Conservation (phyloP, 2,888 invertebrate genomes). For the Leptopilina myrica region DNA sequence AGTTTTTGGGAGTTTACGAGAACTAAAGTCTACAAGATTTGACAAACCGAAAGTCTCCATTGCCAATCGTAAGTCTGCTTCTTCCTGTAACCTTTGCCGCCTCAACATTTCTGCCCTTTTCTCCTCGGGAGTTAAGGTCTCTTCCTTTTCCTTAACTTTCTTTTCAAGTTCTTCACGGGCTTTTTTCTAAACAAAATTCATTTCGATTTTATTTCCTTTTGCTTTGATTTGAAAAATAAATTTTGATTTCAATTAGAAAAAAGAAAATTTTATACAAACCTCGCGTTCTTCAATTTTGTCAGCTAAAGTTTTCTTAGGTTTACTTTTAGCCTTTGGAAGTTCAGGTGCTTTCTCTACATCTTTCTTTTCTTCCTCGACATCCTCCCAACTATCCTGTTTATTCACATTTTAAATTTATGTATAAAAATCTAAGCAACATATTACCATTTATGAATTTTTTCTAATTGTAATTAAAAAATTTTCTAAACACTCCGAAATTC, state of each 20-base stretch:
- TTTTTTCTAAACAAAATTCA: slow-evolving; percentile 76
- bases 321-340: slow-evolving; percentile 80
- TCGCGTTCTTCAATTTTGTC: slow-evolving; percentile 94
- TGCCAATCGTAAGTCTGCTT: slow-evolving; percentile 90
- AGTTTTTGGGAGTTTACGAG: slow-evolving; percentile 71
- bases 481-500: neutral
- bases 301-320: slow-evolving; percentile 85
- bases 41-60: slow-evolving; percentile 90
- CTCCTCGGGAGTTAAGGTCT: slow-evolving; percentile 87
- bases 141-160: slow-evolving; percentile 81
- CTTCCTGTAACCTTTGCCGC: slow-evolving; percentile 89
- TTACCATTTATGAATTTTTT: slow-evolving; percentile 15
- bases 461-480: neutral
- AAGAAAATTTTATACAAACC: slow-evolving; percentile 76
- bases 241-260: neutral
- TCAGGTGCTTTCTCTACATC: slow-evolving; percentile 85
- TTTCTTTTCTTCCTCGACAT: slow-evolving; percentile 90
- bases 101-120: slow-evolving; percentile 86
- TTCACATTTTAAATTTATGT: slow-evolving; percentile 7
- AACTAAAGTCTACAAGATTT: slow-evolving; percentile 76
- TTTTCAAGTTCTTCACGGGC: slow-evolving; percentile 82
- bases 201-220: slow-evolving; percentile 18
- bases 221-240: too few relatives aligned
- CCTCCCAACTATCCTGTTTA: slow-evolving; percentile 94
- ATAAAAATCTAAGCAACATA: slow-evolving; percentile 16